phyloP scores from a whole-genome alignment of 2,888 invertebrate genomes.

The Petrolisthes cinctipes region DNA sequence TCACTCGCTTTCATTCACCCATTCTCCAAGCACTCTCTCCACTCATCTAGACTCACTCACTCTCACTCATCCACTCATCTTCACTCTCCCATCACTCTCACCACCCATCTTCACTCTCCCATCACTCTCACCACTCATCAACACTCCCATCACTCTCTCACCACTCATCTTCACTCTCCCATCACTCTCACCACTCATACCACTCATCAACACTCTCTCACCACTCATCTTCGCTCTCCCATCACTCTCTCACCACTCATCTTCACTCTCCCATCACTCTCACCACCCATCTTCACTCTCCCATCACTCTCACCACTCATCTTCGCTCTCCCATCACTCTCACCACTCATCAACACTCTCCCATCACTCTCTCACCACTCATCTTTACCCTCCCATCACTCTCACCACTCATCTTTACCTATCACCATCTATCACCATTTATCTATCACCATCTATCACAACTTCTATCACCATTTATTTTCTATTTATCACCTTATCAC shows the following conservation, averaged over 20 bases:
- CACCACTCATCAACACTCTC: neutral
- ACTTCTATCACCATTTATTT: neutral
- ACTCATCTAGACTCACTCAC: neutral
- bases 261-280: neutral
- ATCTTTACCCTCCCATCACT: neutral
- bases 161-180: neutral
- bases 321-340: neutral
- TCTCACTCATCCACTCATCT: neutral
- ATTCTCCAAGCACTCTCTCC: neutral
- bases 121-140: neutral
- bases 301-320: neutral
- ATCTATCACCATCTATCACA: neutral
- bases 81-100: neutral
- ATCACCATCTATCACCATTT: neutral
- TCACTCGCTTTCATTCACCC: neutral
- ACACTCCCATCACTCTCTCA: neutral
- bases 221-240: neutral
- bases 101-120: neutral
- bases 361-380: neutral
- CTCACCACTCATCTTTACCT: neutral
- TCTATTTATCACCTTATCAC: neutral
- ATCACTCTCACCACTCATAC: too few relatives aligned
- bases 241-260: neutral
- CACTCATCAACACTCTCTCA: too few relatives aligned
- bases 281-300: neutral